Percentiles rank a stretch among this genome's conserved stretches.
These are phyloP conservation scores for Epicauta chinensis DNA, from an alignment of 1,140 invertebrate genomes.

Conservation along the genomic window DNA sequence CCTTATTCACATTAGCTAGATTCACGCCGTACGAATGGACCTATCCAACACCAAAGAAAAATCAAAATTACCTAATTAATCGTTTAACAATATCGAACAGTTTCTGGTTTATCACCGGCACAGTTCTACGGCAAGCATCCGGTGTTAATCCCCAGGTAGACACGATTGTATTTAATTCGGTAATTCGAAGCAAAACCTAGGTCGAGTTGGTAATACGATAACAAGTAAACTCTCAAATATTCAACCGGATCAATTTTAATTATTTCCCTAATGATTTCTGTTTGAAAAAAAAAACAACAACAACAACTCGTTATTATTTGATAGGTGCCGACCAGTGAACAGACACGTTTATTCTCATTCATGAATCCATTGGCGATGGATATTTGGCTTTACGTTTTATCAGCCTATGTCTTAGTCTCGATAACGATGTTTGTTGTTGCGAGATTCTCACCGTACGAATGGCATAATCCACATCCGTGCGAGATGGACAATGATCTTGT, in stretches of 20 bases:
- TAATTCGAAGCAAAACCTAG: conserved; percentile 1
- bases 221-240: background rate
- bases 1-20: conserved; percentile 87
- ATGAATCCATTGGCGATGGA: conserved; percentile 79
- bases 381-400: conserved; percentile 75
- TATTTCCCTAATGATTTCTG: no score
- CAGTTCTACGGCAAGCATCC: conserved; percentile 84
- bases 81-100: conserved; percentile 89
- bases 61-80: conserved; percentile 76
- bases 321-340: conserved; percentile 58
- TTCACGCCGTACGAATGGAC: conserved; percentile 96
- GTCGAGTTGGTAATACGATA: background rate
- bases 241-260: no score
- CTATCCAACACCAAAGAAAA: conserved; percentile 79
- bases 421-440: conserved; percentile 80
- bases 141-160: conserved; percentile 82
- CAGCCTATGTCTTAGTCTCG: conserved; percentile 71
- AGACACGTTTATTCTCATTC: conserved; percentile 77
- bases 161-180: background rate
- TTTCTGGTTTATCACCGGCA: conserved; percentile 93
- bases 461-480: conserved; percentile 71
- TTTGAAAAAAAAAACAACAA: no score
- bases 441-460: conserved; percentile 73
- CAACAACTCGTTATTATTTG: conserved; percentile 22
- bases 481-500: conserved; percentile 53